phyloP scores from a whole-genome alignment of 2,113 vertebrate genomes.

The Neoarius graeffei region DNA sequence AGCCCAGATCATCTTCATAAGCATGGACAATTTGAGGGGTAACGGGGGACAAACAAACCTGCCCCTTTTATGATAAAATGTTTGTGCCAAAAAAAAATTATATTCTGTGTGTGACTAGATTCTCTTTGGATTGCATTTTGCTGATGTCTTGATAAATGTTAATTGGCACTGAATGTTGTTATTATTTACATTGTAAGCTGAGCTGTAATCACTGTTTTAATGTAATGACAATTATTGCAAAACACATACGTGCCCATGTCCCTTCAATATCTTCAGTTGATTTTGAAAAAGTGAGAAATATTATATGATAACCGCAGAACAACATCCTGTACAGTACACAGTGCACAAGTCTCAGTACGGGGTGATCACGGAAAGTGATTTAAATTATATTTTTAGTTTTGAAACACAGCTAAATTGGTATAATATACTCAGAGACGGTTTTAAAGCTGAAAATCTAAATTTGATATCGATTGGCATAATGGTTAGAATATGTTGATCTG shows the following conservation, averaged over 20 bases:
- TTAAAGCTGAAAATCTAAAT: not conserved
- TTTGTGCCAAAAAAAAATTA: not conserved
- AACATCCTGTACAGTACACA: not conserved
- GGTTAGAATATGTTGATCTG: not conserved
- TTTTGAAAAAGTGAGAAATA: not conserved
- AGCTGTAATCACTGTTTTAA: conserved; percentile 12
- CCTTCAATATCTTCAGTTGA: not conserved
- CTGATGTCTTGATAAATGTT: conserved; percentile 10
- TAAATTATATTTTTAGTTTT: not conserved
- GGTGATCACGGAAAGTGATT: not conserved
- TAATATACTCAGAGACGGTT: not conserved
- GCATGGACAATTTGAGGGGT: not conserved
- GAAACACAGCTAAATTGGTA: not conserved
- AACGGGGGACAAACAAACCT: not conserved
- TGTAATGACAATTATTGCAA: not conserved
- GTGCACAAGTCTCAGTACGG: not conserved
- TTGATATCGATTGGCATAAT: not conserved
- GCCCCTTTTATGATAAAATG: not conserved
- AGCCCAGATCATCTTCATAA: not conserved
- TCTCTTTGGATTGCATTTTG: not conserved
- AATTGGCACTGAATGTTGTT: not conserved
- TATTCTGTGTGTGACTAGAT: not conserved
- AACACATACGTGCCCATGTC: not conserved
- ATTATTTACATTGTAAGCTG: not conserved
- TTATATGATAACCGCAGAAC: not conserved